Evolutionary conservation across 2,888 invertebrate species (phyloP).

Genomic region (Plagodis dolabraria): DNA sequence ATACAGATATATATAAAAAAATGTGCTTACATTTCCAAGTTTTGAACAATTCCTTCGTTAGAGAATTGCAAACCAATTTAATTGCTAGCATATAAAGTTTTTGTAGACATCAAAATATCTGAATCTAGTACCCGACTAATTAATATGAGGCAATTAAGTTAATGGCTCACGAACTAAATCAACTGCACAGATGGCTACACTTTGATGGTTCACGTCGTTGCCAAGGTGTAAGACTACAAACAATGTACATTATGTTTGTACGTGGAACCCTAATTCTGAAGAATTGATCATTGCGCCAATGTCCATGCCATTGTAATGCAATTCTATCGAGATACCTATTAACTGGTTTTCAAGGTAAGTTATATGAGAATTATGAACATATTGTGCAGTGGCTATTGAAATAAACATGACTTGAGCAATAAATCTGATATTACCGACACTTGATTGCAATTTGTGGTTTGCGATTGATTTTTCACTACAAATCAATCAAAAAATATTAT

Average conservation of each 20-base stretch:
- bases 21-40: too few relatives aligned
- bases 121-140: slow-evolving; percentile 25
- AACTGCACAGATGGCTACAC: slow-evolving; percentile 44
- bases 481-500: background rate
- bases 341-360: slow-evolving; percentile 40
- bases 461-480: background rate
- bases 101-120: slow-evolving; percentile 14
- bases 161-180: slow-evolving; percentile 30
- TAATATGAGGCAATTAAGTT: slow-evolving; percentile 31
- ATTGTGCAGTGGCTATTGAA: slow-evolving; percentile 24
- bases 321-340: slow-evolving; percentile 32
- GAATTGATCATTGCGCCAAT: slow-evolving; percentile 53
- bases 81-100: slow-evolving; percentile 19
- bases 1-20: too few relatives aligned
- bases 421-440: slow-evolving; percentile 1
- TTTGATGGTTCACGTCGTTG: slow-evolving; percentile 40
- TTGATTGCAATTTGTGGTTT: slow-evolving; percentile 10
- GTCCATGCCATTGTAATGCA: slow-evolving; percentile 47
- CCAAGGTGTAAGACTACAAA: slow-evolving; percentile 52
- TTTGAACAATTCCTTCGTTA: slow-evolving; percentile 2
- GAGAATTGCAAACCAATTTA: slow-evolving; percentile 5
- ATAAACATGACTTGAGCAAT: slow-evolving; percentile 26
- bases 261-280: slow-evolving; percentile 45
- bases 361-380: slow-evolving; percentile 26
- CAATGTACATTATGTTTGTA: slow-evolving; percentile 37